Evolutionary conservation across 2,113 vertebrate genomes (phyloP), one percentile per base, ranked within the genome.

Genomic region (Saguinus imperator): DNA sequence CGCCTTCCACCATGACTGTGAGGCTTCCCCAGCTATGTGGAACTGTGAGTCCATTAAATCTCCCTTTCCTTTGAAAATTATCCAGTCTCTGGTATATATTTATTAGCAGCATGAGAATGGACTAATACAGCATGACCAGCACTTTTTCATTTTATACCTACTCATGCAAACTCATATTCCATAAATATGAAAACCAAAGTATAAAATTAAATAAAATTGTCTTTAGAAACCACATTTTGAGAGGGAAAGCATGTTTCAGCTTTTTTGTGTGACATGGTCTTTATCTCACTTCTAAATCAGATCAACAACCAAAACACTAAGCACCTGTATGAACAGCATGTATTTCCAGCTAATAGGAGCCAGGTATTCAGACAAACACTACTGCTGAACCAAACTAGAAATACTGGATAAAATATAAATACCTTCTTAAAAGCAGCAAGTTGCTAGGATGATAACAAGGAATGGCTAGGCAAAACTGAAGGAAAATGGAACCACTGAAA

Each of bases 391-490:
- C 17, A 13, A 80, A n/a, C 16, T 58, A 45, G 32, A 83, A 81
- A 94, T 37, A 35, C 27, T 32, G 23, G 3, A 25, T 77, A 48
- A 91, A 70, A 57, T 79, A 75, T 7, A 83, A 89, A 50, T 29
- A 40, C 48, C 37, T 72, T 64, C 35, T 85, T 70, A 61, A 83
- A 32, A 94, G 72, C 43, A 64, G 55, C n/a, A 43, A 81, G 58
- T 3, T 87, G 61, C 16, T 86, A 35, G 82, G 25, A 37, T 8
- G 8, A 75, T 21, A 48, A 70, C 5, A 85, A 68, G 48, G 37
- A 43, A 84, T 80, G 87, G 79, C 48, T 27, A 86, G 45, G 58
- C 79, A 93, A 95, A 94, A 80, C 75, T 77, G 77, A 81, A 80
- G 61, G 76, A 61, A 95, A 96, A 79, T 45, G 45, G 43, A 95